These are phyloP conservation scores for Dicranocentrus wangi DNA, from an alignment of 2,888 invertebrate species.

Conservation along the genomic window DNA sequence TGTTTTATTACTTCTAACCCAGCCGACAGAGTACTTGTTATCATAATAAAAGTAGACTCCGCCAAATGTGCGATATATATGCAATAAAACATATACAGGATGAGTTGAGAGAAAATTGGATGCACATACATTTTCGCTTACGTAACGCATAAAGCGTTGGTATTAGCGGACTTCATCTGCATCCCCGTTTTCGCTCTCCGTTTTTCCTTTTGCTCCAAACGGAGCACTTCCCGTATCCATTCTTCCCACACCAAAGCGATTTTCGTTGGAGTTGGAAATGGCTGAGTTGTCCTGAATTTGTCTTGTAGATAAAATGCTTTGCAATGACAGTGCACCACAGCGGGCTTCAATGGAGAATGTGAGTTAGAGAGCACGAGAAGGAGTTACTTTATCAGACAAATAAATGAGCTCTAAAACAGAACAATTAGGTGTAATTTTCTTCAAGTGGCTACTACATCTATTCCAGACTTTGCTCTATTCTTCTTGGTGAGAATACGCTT, in stretches of 20 bases:
- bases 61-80: background rate
- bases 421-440: slow-evolving; percentile 56
- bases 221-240: background rate
- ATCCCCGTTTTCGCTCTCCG: background rate
- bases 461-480: slow-evolving; percentile 10
- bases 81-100: background rate
- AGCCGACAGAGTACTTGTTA: slow-evolving; percentile 6
- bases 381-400: slow-evolving; percentile 35
- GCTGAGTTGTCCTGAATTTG: background rate
- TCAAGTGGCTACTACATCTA: slow-evolving; percentile 48
- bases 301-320: slow-evolving; percentile 18
- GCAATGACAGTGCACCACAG: background rate
- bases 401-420: slow-evolving; percentile 50
- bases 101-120: background rate
- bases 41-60: background rate
- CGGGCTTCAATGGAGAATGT: background rate
- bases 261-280: background rate
- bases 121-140: background rate
- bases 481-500: background rate
- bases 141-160: background rate
- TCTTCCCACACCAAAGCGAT: background rate
- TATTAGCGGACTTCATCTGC: slow-evolving; percentile 10
- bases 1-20: slow-evolving; percentile 29
- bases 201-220: background rate
- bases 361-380: slow-evolving; percentile 2